Base-by-base conservation (phyloP, 1,140 invertebrate species). In the Wasmannia auropunctata region DNA sequence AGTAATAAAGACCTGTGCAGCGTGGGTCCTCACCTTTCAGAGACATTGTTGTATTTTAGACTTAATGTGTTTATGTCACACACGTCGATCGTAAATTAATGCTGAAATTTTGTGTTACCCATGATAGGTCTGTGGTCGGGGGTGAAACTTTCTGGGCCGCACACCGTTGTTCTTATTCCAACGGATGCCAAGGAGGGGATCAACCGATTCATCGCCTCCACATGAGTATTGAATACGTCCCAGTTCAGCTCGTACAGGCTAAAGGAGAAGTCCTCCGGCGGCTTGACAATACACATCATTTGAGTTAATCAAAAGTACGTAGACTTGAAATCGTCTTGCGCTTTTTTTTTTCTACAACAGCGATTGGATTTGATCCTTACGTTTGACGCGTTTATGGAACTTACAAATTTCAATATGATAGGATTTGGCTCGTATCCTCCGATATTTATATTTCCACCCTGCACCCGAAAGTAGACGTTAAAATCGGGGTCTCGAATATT, bases 391-490 rank as follows among this genome's bases (percentile, higher is more conserved):
- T 54, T 72, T 16, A 72, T n/a, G n/a, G n/a, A 60, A 93, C 91
- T 92, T 93, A 97, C 97, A 88, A 97, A 96, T 89, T 98, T 97
- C 37, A 98, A 94, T 84, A 98, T 96, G 77, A 97, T 96, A 0
- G 98, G 98, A 94, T 98, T 98, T 0, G 95, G 93, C 94, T 99
- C 98, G 91, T 98, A 99, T 25, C 98, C 98, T n/a, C 98, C 98
- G 86, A 98, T 96, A 85, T 96, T 96, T 11, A 98, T 96, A 0
- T 97, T 96, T 88, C 98, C 97, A 6, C 98, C 98, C 89, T 98
- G 98, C 0, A 98, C 96, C 87, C 97, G 96, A 76, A 98, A 97
- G 92, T 98, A 98, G n/a, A 98, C 95, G 40, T 96, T 97, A 6
- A 96, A 96, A 94, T 99, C 98, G 89, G 98, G 97, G 94, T 98